Conservation (phyloP, 64 coral and sea anemone species). For the Montipora foliosa region DNA sequence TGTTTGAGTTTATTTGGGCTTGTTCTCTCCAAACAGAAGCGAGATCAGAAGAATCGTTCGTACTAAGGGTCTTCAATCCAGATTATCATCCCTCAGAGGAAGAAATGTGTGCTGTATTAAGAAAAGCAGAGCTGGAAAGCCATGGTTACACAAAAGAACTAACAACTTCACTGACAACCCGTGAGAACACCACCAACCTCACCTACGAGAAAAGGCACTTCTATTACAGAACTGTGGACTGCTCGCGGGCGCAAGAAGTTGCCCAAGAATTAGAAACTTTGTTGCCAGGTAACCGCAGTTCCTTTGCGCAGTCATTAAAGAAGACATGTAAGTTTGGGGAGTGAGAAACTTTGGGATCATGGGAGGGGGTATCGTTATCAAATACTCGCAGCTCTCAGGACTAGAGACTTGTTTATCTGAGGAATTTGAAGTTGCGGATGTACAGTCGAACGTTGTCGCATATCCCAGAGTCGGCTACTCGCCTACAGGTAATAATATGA, state of each 20-base stretch:
- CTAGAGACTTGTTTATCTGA: no score
- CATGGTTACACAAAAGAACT: slow-evolving; percentile 35
- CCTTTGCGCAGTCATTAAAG: no score
- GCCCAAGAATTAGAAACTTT: background rate
- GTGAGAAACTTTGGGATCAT: no score
- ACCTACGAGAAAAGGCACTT: background rate
- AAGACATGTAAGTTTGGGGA: no score
- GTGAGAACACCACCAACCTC: background rate
- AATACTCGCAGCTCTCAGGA: no score
- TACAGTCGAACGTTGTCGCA: no score
- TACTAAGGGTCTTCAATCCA: background rate
- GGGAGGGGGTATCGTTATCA: no score
- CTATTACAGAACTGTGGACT: background rate
- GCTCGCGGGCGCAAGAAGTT: background rate
- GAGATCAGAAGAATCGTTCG: background rate
- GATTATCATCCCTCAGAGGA: background rate
- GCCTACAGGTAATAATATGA: no score
- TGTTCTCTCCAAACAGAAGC: background rate
- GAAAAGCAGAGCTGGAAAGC: slow-evolving; percentile 16
- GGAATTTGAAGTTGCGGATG: no score
- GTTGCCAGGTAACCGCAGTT: background rate
- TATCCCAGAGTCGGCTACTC: no score
- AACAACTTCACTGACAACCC: background rate
- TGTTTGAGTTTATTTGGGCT: background rate
- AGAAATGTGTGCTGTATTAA: background rate